Evolutionary conservation across 1,140 invertebrate genomes (phyloP), one percentile per base, ranked within the genome.

Genomic region (Zaprionus gabonicus): DNA sequence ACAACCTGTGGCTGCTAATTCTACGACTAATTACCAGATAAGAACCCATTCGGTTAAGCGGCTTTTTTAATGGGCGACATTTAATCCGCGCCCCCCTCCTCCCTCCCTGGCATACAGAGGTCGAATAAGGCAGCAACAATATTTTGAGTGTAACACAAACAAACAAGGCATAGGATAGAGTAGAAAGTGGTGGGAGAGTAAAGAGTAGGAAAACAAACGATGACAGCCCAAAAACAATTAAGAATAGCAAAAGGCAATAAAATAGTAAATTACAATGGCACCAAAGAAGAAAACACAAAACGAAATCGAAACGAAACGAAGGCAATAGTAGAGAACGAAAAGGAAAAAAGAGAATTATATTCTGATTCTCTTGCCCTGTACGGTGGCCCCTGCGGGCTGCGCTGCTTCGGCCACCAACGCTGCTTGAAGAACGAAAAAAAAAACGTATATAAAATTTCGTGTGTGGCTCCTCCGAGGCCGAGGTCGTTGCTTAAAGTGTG

Each of bases 401-500:
- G 9, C 15, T 46, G 55, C 15, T 15, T 66, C 49, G 81, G 72
- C 85, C 86, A 88, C 85, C 85, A 88, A 85, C 85, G 85, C 85
- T 83, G 85, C 71, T 84, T 46, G 55, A 85, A 51, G 15, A 51
- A 38, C 27, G 15, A 44, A 34, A 55, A 44, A 56, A 64, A 25
- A 55, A 71, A 36, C 23, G 17, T 31, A 59, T 34, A 51, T 65
- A 69, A 38, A 56, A 62, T 69, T 74, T 73, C 85, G 84, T 88
- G 84, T 88, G 85, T 84, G 84, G 84, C 60, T 77, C 78, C 36
- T 73, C 63, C 76, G 80, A 82, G 81, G 77, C 80, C 68, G 80
- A 76, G 69, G 75, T 82, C 69, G 78, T 60, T 67, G 80, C 80
- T 71, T 76, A 82, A 49, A 51, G 49, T 67, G 57, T 53, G 41